These are phyloP conservation scores for Crotalus adamanteus DNA, from an alignment of 2,797 vertebrate genomes.

Conservation along the genomic window DNA sequence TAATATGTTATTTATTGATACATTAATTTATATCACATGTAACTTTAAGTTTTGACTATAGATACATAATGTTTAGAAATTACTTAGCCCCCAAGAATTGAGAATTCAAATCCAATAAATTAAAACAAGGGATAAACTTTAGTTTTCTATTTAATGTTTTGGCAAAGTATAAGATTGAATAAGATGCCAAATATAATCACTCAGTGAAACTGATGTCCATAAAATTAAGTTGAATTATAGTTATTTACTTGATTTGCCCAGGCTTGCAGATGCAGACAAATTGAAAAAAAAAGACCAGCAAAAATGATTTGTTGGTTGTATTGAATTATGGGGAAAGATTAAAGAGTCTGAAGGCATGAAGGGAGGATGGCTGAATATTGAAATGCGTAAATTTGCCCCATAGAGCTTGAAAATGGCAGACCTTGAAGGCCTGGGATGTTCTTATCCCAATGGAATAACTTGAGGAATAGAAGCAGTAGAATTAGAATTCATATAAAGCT, in stretches of 20 bases:
- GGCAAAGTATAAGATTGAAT: background rate
- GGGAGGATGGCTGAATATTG: background rate
- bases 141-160: background rate
- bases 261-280: slow-evolving; percentile 18
- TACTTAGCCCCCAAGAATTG: background rate
- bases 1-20: background rate
- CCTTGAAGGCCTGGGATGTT: background rate
- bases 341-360: slow-evolving; percentile 8
- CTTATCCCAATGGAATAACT: background rate
- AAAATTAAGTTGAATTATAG: slow-evolving; percentile 7
- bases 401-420: background rate
- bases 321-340: slow-evolving; percentile 26
- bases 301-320: background rate
- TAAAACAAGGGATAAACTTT: background rate
- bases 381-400: background rate
- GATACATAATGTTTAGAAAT: background rate
- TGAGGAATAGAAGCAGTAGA: background rate
- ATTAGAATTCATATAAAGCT: background rate
- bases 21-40: background rate
- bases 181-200: background rate
- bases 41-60: background rate
- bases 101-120: background rate
- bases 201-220: background rate
- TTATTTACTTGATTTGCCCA: slow-evolving; percentile 21
- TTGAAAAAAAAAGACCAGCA: slow-evolving; percentile 12